phyloP scores from a whole-genome alignment of 2,888 invertebrate species.

The Eledone cirrhosa region DNA sequence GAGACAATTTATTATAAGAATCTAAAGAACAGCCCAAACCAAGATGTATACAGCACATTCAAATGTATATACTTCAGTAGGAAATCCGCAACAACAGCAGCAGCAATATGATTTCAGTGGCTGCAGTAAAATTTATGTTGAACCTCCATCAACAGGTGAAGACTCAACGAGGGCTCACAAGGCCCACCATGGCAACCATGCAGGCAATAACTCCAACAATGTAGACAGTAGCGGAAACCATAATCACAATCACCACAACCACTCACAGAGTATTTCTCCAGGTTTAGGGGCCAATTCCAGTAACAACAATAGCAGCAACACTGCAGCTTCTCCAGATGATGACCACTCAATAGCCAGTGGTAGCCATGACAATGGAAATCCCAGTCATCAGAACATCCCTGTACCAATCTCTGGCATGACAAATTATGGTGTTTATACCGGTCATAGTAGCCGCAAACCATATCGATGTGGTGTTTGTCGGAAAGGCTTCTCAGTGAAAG shows the following conservation, averaged over 20 bases:
- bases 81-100: background rate
- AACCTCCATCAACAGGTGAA: no score
- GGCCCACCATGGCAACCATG: background rate
- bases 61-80: background rate
- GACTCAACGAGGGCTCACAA: background rate
- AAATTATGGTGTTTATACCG: constrained; percentile 4
- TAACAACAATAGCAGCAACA: background rate
- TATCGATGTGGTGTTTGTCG: constrained; percentile 21
- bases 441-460: constrained; percentile 17
- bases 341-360: background rate
- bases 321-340: background rate
- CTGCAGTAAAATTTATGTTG: constrained; percentile 1
- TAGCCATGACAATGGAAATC: background rate
- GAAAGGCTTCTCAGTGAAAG: constrained; percentile 20
- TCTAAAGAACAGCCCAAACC: no score
- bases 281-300: no score
- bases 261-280: no score
- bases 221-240: background rate
- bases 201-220: background rate
- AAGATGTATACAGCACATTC: constrained; percentile 10
- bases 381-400: background rate
- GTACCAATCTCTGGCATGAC: background rate
- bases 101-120: background rate
- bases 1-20: no score
- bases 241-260: constrained; percentile 4